Percentiles rank a stretch among this genome's conserved stretches.
Evolutionary conservation across 2,888 invertebrate genomes (phyloP).

Genomic region (Andricus curvator): DNA sequence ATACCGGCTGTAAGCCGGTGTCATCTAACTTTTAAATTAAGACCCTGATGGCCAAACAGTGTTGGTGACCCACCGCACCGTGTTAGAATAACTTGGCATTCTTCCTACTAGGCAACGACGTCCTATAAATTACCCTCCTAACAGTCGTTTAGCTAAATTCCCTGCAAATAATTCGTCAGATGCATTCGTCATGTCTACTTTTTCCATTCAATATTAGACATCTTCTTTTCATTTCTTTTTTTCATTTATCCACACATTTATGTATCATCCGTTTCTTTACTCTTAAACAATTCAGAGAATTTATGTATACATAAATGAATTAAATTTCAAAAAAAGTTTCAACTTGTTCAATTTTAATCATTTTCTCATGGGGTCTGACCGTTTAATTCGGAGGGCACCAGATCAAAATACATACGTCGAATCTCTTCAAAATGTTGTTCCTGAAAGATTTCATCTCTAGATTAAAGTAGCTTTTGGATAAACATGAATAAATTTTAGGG

Average conservation of each 20-base stretch:
- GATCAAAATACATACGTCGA: not conserved
- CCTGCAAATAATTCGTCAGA: not conserved
- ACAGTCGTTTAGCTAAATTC: not conserved
- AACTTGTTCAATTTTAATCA: not conserved
- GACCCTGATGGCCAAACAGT: conserved; percentile 55
- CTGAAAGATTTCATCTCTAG: not conserved
- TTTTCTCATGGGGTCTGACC: not conserved
- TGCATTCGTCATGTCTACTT: not conserved
- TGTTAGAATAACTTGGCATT: not conserved
- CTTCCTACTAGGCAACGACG: not conserved
- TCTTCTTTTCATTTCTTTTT: not conserved
- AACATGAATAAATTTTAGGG: conserved; percentile 68
- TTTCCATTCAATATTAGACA: not conserved
- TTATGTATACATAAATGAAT: not conserved
- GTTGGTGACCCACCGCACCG: conserved; percentile 35
- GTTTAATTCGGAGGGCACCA: not conserved
- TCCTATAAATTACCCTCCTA: conserved; percentile 50
- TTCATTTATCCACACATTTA: not conserved
- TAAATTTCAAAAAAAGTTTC: not conserved
- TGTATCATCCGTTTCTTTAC: not conserved
- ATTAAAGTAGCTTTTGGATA: not conserved
- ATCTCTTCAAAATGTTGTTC: not conserved
- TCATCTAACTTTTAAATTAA: conserved; percentile 71
- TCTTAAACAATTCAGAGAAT: not conserved
- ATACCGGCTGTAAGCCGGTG: conserved; percentile 63